Conservation (phyloP, 2,797 vertebrate genomes). For the Malurus leucopterus region DNA sequence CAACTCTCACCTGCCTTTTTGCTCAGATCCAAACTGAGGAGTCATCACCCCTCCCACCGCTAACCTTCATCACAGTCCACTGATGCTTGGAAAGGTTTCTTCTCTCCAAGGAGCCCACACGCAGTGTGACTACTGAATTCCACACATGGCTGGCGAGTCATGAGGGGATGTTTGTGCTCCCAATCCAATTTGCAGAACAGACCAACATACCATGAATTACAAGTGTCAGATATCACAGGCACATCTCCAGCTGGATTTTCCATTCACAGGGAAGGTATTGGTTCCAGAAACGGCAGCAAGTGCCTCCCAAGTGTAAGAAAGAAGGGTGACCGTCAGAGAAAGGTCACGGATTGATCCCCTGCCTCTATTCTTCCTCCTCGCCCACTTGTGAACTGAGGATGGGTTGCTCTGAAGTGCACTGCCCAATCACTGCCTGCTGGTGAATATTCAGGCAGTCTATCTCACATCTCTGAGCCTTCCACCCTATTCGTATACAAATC, state of each 20-base stretch:
- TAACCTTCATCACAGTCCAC: background rate
- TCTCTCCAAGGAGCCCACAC: background rate
- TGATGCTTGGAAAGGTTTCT: background rate
- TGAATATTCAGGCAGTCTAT: constrained; percentile 18
- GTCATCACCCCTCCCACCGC: background rate
- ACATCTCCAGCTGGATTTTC: constrained; percentile 46
- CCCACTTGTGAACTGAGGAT: background rate
- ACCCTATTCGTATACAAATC: constrained; percentile 12
- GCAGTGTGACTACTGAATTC: constrained; percentile 20
- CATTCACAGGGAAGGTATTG: constrained; percentile 10
- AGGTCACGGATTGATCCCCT: background rate
- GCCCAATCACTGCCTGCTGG: background rate
- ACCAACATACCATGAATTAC: constrained; percentile 4
- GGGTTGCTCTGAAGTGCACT: background rate
- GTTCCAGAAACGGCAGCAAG: background rate
- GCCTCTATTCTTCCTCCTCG: background rate
- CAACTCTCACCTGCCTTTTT: background rate
- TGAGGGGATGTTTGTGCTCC: constrained; percentile 8
- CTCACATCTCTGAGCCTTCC: background rate
- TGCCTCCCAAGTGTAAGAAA: background rate
- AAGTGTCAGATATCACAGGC: constrained; percentile 54
- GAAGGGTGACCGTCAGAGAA: background rate
- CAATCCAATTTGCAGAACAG: background rate
- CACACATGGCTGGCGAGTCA: constrained; percentile 9
- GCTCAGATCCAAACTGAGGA: background rate